Evolutionary conservation across 2,888 invertebrate species (phyloP).

Genomic region (Trypoxylon attenuatum): DNA sequence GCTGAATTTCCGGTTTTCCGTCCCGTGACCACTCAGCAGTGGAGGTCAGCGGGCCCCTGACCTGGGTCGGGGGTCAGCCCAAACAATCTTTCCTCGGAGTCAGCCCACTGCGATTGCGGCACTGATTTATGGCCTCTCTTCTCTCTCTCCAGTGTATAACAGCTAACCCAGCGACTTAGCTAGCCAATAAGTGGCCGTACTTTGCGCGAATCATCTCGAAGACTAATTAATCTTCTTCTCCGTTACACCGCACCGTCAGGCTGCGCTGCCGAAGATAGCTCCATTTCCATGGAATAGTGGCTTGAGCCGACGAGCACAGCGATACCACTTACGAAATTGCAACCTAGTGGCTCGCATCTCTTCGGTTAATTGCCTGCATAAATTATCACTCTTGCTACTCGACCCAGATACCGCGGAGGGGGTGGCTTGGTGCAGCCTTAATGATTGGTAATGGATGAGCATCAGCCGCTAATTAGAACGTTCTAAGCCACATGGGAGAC

Average conservation of each 20-base stretch:
- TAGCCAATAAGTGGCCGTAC: constrained; percentile 40
- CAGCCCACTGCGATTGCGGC: constrained; percentile 66
- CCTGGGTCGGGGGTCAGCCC: constrained; percentile 71
- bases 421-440: neutral
- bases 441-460: neutral
- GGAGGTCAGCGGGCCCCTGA: constrained; percentile 50
- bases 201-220: constrained; percentile 25
- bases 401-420: neutral
- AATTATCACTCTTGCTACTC: neutral
- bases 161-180: constrained; percentile 8
- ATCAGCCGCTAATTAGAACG: neutral
- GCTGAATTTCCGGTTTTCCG: constrained; percentile 63
- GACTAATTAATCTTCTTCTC: constrained; percentile 30
- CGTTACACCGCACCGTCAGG: neutral
- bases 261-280: neutral
- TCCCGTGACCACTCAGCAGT: constrained; percentile 40
- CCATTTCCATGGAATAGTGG: neutral
- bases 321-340: neutral
- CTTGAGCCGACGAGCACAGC: neutral
- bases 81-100: constrained; percentile 72
- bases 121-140: constrained; percentile 73
- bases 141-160: constrained; percentile 29
- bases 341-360: neutral
- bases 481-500: neutral
- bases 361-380: neutral